Base-by-base conservation (phyloP, 2,113 vertebrate genomes). In the Phalacrocorax carbo region DNA sequence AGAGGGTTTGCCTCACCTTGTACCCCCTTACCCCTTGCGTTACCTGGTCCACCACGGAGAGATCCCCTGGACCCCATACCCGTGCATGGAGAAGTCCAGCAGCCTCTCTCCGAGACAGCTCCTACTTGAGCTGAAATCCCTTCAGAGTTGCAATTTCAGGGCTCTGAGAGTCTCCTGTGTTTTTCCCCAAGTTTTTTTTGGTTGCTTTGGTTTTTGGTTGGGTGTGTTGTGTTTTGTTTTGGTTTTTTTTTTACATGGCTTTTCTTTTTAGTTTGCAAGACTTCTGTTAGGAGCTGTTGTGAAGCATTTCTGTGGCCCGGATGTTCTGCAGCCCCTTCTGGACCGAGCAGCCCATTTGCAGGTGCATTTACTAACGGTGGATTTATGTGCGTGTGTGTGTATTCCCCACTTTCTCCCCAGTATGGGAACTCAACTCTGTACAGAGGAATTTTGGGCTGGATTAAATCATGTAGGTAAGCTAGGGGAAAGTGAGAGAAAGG, bases 381-480 rank as follows among this genome's bases (percentile, higher is more conserved):
- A 40, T 51, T 66, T 18, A n/a, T 3, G 34, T 15, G 13, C 54
- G 1, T 1, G 36, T 8, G 21, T 26, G 6, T 55, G 65, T 85
- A 27, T 65, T 55, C 18, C 42, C 42, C 9, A 1, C 42, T 57
- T 57, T 57, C 42, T 75, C 23, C 61, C 34, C 27, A 15, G 27
- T 27, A 11, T 25, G 44, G 54, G 36, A 77, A 60, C 72, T 21
- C 32, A 5, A 15, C 4, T 46, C 36, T 23, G 8, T 14, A 34
- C 0, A 2, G 60, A 42, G 44, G 54, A n/a, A 36, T 52, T 51
- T 26, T 4, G 1, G 1, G 5, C 25, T 1, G 17, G 57, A 54
- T 38, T 14, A 44, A 44, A 42, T 49, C 15, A 15, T 3, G 5
- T 21, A 25, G 38, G 32, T 21, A 13, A 71, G 49, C 34, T 15